These are phyloP conservation scores for Drosophila nannoptera DNA, from an alignment of 1,140 invertebrate genomes.

Conservation along the genomic window DNA sequence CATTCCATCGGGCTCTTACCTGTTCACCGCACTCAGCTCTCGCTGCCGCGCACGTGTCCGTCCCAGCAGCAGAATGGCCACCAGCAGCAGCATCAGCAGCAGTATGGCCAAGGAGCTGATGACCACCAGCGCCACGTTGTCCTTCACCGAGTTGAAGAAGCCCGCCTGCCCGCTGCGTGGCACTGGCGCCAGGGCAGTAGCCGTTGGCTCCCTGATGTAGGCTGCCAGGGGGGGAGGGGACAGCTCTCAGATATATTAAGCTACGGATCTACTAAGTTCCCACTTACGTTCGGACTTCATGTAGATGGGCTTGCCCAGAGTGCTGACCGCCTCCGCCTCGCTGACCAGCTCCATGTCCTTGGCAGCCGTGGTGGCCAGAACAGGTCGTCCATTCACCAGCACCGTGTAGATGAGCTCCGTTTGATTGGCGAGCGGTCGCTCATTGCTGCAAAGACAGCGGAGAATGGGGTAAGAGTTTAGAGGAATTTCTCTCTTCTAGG, in stretches of 20 bases:
- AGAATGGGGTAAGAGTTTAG: no score
- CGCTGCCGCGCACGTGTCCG: slow-evolving; percentile 82
- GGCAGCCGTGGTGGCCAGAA: slow-evolving; percentile 87
- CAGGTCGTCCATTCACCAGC: slow-evolving; percentile 86
- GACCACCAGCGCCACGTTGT: slow-evolving; percentile 71
- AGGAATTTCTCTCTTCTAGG: background rate
- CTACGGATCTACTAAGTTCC: background rate
- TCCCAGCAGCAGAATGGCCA: slow-evolving; percentile 82
- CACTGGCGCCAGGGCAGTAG: slow-evolving; percentile 83
- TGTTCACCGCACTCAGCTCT: slow-evolving; percentile 54
- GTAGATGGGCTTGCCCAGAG: slow-evolving; percentile 86
- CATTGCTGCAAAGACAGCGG: slow-evolving; percentile 45
- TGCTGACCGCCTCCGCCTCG: slow-evolving; percentile 86
- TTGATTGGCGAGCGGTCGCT: slow-evolving; percentile 72
- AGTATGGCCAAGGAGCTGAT: slow-evolving; percentile 81
- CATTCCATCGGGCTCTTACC: slow-evolving; percentile 29
- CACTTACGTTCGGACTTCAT: slow-evolving; percentile 90
- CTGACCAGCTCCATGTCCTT: slow-evolving; percentile 88
- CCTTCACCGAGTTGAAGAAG: slow-evolving; percentile 81
- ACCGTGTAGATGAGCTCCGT: slow-evolving; percentile 87
- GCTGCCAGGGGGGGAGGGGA: slow-evolving; percentile 80
- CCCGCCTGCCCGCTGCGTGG: slow-evolving; percentile 83
- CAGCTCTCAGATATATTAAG: no score
- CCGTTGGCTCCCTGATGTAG: slow-evolving; percentile 83
- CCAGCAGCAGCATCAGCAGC: slow-evolving; percentile 82